phyloP scores from a whole-genome alignment of 30 jellyfish, hydroid and myxozoan genomes.

The Euphysa ruthae region DNA sequence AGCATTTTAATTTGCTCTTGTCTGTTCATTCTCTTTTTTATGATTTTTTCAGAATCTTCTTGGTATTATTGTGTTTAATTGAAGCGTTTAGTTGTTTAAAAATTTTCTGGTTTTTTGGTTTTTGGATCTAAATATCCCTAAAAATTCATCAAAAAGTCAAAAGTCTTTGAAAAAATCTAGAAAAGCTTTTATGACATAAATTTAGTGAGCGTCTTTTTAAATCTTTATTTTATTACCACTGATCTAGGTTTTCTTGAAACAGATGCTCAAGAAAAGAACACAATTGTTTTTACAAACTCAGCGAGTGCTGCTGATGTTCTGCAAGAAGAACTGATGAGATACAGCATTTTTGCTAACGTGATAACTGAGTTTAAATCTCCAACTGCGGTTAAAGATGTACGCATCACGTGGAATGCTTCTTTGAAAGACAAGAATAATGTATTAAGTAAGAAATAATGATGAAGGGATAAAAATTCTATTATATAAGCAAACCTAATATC shows the following conservation, averaged over 20 bases:
- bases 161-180: not conserved
- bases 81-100: too few relatives aligned
- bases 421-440: slow-evolving; percentile 1
- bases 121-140: too few relatives aligned
- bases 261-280: slow-evolving; percentile 28
- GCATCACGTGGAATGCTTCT: slow-evolving; percentile 44
- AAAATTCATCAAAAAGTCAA: too few relatives aligned
- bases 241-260: slow-evolving; percentile 44
- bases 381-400: slow-evolving; percentile 41
- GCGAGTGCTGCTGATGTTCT: slow-evolving; percentile 65
- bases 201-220: not conserved
- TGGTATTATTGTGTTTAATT: too few relatives aligned
- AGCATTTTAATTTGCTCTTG: too few relatives aligned
- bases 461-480: too few relatives aligned
- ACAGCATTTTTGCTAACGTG: slow-evolving; percentile 27
- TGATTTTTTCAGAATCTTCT: too few relatives aligned
- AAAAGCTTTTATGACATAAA: not conserved
- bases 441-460: slow-evolving; percentile 15
- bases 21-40: too few relatives aligned
- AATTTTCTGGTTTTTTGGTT: too few relatives aligned
- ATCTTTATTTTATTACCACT: too few relatives aligned
- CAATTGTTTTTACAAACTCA: slow-evolving; percentile 54
- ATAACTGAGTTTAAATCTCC: slow-evolving; percentile 70
- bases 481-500: too few relatives aligned
- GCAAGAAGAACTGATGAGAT: slow-evolving; percentile 23